A percentile compares a stretch with the other conserved stretches of the same genome.
Evolutionary conservation across 1,140 invertebrate species (phyloP).

Genomic region (Lutraria rhynchaena): DNA sequence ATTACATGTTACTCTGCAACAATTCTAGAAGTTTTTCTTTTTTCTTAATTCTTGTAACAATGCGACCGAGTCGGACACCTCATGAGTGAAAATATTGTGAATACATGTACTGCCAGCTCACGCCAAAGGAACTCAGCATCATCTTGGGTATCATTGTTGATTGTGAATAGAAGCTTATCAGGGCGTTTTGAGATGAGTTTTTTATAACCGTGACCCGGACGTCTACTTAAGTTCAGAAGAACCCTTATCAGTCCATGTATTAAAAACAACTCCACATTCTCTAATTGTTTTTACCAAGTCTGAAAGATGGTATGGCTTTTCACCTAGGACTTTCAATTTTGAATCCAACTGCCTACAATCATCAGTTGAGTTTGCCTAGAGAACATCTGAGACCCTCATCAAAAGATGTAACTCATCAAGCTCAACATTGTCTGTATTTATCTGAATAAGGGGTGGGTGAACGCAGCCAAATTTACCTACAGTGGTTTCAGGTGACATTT

Average conservation of each 20-base stretch:
- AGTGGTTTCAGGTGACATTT: too few species aligned
- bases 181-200: too few species aligned
- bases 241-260: slow-evolving; percentile 18
- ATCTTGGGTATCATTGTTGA: too few species aligned
- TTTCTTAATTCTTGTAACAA: too few species aligned
- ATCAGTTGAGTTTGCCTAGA: slow-evolving; percentile 16
- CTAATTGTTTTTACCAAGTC: slow-evolving; percentile 15
- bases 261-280: slow-evolving; percentile 8
- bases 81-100: too few species aligned
- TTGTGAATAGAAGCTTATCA: too few species aligned
- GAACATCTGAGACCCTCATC: slow-evolving; percentile 5
- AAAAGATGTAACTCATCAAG: slow-evolving; percentile 27
- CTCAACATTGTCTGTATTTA: slow-evolving; percentile 4
- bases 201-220: not conserved
- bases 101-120: too few species aligned
- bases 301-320: slow-evolving; percentile 6
- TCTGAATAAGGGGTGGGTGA: slow-evolving; percentile 12
- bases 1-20: too few species aligned
- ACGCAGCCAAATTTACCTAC: too few species aligned
- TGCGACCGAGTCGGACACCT: too few species aligned
- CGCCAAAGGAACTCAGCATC: too few species aligned
- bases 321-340: slow-evolving; percentile 12
- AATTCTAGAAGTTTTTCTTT: too few species aligned
- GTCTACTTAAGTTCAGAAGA: slow-evolving; percentile 5
- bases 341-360: slow-evolving; percentile 21